A percentile compares a stretch with the other conserved stretches of the same genome.
phyloP scores from a whole-genome alignment of 2,113 vertebrate species.

The Amia ocellicauda region DNA sequence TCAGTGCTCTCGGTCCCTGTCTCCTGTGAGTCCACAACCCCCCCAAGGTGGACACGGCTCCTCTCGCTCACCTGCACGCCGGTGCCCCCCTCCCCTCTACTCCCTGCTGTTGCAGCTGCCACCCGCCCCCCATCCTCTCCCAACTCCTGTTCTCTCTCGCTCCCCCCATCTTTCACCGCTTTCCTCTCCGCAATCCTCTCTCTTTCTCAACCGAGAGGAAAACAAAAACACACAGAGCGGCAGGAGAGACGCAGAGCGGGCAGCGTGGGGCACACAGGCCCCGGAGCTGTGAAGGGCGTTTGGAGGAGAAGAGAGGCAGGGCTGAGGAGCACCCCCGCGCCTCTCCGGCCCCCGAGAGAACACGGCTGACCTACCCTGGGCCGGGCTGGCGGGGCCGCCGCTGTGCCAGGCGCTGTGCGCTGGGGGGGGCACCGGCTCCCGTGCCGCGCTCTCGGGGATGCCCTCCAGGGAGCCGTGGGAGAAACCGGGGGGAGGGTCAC shows the following conservation, averaged over 20 bases:
- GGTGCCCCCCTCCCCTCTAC: no score
- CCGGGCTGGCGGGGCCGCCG: constrained; percentile 16
- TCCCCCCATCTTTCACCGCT: constrained; percentile 14
- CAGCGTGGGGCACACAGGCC: not conserved
- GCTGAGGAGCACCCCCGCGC: not conserved
- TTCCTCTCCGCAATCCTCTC: constrained; percentile 14
- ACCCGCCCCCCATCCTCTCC: not conserved
- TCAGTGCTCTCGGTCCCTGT: no score
- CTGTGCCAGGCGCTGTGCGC: constrained; percentile 26
- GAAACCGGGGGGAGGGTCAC: constrained; percentile 20
- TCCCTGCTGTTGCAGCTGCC: no score
- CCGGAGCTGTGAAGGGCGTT: no score
- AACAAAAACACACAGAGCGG: not conserved
- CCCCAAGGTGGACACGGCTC: no score
- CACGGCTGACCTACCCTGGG: constrained; percentile 63
- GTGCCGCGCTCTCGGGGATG: constrained; percentile 45
- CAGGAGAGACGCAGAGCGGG: not conserved
- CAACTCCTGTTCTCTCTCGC: constrained; percentile 9
- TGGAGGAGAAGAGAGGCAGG: no score
- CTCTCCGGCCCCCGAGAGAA: not conserved
- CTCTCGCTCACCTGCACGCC: no score
- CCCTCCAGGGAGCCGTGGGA: constrained; percentile 61
- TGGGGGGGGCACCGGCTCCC: constrained; percentile 46
- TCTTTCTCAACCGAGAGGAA: no score
- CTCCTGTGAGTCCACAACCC: no score